Conservation (phyloP, 2,888 invertebrate genomes). For the Cybosia mesomella region DNA sequence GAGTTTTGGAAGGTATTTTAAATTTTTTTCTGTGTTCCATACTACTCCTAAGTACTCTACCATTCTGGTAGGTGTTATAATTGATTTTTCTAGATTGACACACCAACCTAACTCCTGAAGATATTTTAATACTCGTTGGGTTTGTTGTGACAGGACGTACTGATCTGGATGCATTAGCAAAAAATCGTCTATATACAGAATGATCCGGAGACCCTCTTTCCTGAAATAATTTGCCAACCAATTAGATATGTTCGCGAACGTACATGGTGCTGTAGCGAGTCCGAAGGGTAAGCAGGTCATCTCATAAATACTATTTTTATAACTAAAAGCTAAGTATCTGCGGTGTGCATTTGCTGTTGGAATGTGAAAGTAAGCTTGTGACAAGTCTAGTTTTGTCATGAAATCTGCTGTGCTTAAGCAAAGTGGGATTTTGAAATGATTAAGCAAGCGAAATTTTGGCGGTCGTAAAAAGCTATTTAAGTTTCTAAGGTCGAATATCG, state of each 20-base stretch:
- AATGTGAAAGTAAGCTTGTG: constrained; percentile 2
- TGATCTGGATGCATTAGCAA: constrained; percentile 21
- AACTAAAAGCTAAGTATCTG: constrained; percentile 1
- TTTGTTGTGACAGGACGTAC: not conserved
- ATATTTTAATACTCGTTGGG: too few species aligned
- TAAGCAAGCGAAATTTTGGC: too few species aligned
- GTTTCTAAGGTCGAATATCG: too few species aligned
- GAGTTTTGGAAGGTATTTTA: not conserved
- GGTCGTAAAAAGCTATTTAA: too few species aligned
- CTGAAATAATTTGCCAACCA: constrained; percentile 23
- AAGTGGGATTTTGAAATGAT: too few species aligned
- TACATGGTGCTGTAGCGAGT: constrained; percentile 14
- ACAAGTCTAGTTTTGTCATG: constrained; percentile 8
- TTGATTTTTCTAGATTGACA: too few species aligned
- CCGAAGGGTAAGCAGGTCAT: constrained; percentile 27
- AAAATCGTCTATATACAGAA: constrained; percentile 23
- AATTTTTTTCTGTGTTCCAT: not conserved
- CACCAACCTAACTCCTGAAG: too few species aligned
- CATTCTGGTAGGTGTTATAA: not conserved
- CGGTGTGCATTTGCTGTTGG: not conserved
- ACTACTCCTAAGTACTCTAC: not conserved
- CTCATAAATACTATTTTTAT: constrained; percentile 1
- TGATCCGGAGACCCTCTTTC: constrained; percentile 9
- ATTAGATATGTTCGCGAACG: constrained; percentile 20
- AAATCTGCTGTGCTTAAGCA: not conserved